These are phyloP conservation scores for Phyllotreta cruciferae DNA, from an alignment of 2,888 invertebrate genomes.

Conservation along the genomic window DNA sequence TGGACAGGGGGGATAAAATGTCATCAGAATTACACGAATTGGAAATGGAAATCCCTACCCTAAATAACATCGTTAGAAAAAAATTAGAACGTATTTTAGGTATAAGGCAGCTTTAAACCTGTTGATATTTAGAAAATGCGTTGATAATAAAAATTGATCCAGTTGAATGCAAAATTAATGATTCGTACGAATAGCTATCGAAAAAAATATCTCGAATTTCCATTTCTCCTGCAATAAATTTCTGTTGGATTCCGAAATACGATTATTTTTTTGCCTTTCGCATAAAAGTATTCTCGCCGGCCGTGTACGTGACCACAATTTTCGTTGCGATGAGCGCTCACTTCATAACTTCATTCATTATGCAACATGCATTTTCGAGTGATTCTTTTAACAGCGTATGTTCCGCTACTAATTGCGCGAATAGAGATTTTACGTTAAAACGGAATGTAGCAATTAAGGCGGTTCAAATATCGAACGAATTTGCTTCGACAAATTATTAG, in stretches of 20 bases:
- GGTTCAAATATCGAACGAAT: conserved; percentile 1
- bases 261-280: not conserved
- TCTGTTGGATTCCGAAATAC: not conserved
- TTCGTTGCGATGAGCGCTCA: conserved; percentile 1
- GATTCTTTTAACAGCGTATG: conserved; percentile 7
- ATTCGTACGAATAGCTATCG: no score
- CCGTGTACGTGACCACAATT: not conserved
- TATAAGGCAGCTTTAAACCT: no score
- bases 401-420: conserved; percentile 9
- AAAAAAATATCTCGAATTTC: no score
- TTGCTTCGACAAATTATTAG: conserved; percentile 1
- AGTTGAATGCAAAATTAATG: no score
- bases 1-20: no score
- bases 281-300: not conserved
- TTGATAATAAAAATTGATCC: no score
- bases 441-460: conserved; percentile 5
- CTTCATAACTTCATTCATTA: conserved; percentile 13
- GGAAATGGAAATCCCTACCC: no score
- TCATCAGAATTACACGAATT: no score
- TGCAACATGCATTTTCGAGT: conserved; percentile 10
- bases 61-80: no score
- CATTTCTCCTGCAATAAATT: not conserved
- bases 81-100: no score
- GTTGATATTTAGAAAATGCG: no score
- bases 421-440: conserved; percentile 10